Percentiles rank a stretch among this genome's conserved stretches.
These are phyloP conservation scores for Mercenaria mercenaria DNA, from an alignment of 1,140 invertebrate species.

Conservation along the genomic window DNA sequence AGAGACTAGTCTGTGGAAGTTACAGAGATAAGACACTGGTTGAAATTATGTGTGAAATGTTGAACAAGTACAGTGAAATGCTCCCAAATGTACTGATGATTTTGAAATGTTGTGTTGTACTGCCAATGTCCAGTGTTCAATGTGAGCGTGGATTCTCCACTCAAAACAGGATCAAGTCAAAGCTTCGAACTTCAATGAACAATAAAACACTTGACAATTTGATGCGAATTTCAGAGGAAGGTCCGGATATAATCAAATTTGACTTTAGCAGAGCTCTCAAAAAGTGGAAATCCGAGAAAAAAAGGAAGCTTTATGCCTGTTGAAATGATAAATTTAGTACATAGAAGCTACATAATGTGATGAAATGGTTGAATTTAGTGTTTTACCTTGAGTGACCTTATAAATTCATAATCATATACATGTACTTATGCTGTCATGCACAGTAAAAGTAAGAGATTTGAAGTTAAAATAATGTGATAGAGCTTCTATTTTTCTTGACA, in stretches of 20 bases:
- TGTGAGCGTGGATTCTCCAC: conserved; percentile 56
- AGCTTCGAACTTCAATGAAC: neutral
- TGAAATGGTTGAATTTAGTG: too few relatives aligned
- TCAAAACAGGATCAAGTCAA: conserved; percentile 41
- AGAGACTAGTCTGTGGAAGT: neutral
- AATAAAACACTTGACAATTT: conserved; percentile 35
- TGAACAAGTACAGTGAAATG: neutral
- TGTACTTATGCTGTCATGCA: too few relatives aligned
- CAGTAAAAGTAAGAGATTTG: too few relatives aligned
- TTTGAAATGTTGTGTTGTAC: conserved; percentile 14
- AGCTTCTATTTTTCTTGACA: too few relatives aligned
- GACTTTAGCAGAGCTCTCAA: conserved; percentile 27
- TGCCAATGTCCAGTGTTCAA: conserved; percentile 32
- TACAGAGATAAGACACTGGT: neutral
- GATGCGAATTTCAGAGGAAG: conserved; percentile 52
- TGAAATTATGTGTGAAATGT: neutral
- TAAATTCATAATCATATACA: too few relatives aligned
- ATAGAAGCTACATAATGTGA: too few relatives aligned
- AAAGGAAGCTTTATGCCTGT: neutral
- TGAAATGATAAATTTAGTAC: too few relatives aligned
- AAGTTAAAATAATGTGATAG: too few relatives aligned
- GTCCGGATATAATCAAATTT: neutral
- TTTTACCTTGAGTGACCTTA: too few relatives aligned
- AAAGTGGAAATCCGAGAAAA: conserved; percentile 34
- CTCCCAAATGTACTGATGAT: neutral